Evolutionary conservation across 2,888 invertebrate genomes (phyloP), one percentile per base, ranked within the genome.

Genomic region (Pachliopta kotzebuea): DNA sequence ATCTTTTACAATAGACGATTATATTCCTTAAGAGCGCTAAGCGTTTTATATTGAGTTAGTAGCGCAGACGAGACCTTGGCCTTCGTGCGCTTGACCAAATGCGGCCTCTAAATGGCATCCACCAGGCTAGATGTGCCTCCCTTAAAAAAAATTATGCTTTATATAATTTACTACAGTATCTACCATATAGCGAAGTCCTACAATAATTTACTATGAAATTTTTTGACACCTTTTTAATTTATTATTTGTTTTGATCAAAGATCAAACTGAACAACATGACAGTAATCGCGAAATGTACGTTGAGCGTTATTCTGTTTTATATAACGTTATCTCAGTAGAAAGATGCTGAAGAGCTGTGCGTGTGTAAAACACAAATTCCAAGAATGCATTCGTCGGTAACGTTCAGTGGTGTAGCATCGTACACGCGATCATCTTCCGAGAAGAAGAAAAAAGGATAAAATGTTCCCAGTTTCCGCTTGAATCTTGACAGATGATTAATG

Each of bases 1-100:
- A 56, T 49, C 21, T 9, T 14, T 31, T 24, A 37, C 56, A 52
- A 53, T 53, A 23, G 26, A 7, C 52, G 53, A 18, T 42, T 54
- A 53, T 45, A 18, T 56, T 59, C 52, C 31, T 45, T 61, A 60
- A 65, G 59, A 60, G 42, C 52, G 63, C 61, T 56, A 42, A 57
- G 50, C 62, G 66, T 60, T 66, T 69, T 71, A 63, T 70, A 68
- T 56, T 68, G 76, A 81, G 80, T 81, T 83, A 83, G 75, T 76
- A 76, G 80, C 77, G 83, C 80, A 78, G 77, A 78, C 79, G 70
- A 79, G 78, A 73, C 90, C 90, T 88, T 88, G 88, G 80, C 90
- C 90, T 90, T 89, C 89, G 78, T 84, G 89, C 84, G 69, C 75
- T 78, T 83, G 84, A 74, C 78, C 81, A 84, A 86, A 87, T 80